Conservation (phyloP, 1,140 invertebrate species). For the Frieseomelitta varia region DNA sequence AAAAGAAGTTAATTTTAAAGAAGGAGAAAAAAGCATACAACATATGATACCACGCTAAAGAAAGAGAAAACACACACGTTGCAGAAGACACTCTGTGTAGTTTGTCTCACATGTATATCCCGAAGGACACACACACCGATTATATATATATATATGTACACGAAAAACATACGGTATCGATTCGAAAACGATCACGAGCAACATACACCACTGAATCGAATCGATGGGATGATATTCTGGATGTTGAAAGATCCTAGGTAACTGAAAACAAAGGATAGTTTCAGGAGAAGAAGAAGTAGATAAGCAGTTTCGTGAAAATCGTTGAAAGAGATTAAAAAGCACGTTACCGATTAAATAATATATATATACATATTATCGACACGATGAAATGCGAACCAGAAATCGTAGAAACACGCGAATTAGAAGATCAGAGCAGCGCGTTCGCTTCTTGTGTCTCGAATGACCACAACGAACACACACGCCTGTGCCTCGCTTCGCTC, state of each 20-base stretch:
- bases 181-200: neutral
- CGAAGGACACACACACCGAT: constrained; percentile 31
- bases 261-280: constrained; percentile 61
- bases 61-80: constrained; percentile 53
- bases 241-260: constrained; percentile 58
- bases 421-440: neutral
- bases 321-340: neutral
- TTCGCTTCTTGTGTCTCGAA: constrained; percentile 58
- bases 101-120: constrained; percentile 55
- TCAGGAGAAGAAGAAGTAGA: constrained; percentile 35
- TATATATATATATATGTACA: constrained; percentile 38
- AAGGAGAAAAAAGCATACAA: constrained; percentile 11
- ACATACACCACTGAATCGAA: constrained; percentile 30
- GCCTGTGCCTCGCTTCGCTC: constrained; percentile 71
- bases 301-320: neutral
- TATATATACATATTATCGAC: neutral
- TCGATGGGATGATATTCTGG: constrained; percentile 39
- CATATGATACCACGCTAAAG: constrained; percentile 45
- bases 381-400: constrained; percentile 8
- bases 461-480: constrained; percentile 67
- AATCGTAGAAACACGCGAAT: neutral
- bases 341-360: neutral
- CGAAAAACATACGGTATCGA: constrained; percentile 32
- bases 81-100: constrained; percentile 53
- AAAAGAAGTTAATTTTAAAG: constrained; percentile 70